phyloP scores from a whole-genome alignment of 2,888 invertebrate genomes.

The Nephrotoma flavescens region DNA sequence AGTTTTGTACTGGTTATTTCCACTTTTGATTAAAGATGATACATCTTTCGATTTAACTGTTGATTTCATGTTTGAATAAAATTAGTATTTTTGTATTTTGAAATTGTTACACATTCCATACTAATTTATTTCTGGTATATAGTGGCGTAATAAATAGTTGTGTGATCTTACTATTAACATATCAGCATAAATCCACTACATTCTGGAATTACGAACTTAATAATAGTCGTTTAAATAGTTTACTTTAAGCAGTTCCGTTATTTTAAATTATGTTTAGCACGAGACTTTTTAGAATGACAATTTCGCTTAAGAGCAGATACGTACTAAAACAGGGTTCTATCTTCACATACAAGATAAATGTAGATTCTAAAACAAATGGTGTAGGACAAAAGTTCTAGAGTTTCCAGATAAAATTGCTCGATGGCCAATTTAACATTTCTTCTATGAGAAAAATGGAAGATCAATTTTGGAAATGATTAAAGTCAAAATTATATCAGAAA shows the following conservation, averaged over 20 bases:
- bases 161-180: background rate
- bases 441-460: too few species aligned
- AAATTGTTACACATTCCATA: background rate
- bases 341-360: too few species aligned
- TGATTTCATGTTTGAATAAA: background rate
- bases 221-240: background rate
- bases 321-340: too few species aligned
- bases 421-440: too few species aligned
- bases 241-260: background rate
- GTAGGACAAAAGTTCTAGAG: too few species aligned
- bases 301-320: too few species aligned
- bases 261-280: background rate
- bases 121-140: background rate
- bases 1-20: background rate
- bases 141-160: background rate
- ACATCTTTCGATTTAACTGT: background rate
- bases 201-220: background rate
- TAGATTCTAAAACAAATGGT: too few species aligned
- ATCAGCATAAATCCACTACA: background rate
- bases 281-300: too few species aligned
- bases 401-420: too few species aligned
- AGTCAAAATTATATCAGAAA: too few species aligned
- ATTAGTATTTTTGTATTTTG: background rate
- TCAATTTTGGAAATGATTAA: too few species aligned
- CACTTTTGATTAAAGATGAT: background rate